phyloP scores from a whole-genome alignment of 2,113 vertebrate genomes.

The Amphiprion percula region DNA sequence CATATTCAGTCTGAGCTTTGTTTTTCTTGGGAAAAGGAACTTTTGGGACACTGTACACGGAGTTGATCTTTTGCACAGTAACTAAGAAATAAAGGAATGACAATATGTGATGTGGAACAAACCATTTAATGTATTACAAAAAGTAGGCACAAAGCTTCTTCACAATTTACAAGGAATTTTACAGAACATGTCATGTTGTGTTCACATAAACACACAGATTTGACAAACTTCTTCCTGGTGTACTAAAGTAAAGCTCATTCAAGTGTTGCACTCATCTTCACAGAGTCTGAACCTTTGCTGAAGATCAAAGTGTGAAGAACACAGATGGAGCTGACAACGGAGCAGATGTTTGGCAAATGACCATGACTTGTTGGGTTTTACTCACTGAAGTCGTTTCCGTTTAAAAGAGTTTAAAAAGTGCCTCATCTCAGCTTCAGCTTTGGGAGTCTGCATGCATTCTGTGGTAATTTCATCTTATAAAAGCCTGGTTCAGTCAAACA shows the following conservation, averaged over 20 bases:
- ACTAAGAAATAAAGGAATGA: no score
- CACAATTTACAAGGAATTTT: neutral
- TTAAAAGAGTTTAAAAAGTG: neutral
- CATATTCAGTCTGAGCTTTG: no score
- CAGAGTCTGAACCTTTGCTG: neutral
- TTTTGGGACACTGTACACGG: no score
- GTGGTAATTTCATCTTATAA: neutral
- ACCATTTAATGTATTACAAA: constrained; percentile 18
- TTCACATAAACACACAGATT: neutral
- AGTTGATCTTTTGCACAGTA: no score
- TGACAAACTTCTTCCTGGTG: neutral
- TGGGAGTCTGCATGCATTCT: neutral
- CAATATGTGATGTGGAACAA: neutral
- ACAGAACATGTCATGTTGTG: neutral
- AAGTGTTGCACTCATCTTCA: neutral
- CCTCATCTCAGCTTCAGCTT: neutral
- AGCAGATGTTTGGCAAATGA: neutral
- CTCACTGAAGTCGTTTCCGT: neutral
- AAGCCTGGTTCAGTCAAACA: constrained; percentile 2
- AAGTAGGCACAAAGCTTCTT: neutral
- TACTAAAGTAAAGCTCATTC: neutral
- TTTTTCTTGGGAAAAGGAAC: no score
- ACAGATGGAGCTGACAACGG: neutral
- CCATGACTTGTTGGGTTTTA: neutral
- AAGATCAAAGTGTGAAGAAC: neutral